Conservation (phyloP, 2,888 invertebrate species). For the Auanema freiburgensis region DNA sequence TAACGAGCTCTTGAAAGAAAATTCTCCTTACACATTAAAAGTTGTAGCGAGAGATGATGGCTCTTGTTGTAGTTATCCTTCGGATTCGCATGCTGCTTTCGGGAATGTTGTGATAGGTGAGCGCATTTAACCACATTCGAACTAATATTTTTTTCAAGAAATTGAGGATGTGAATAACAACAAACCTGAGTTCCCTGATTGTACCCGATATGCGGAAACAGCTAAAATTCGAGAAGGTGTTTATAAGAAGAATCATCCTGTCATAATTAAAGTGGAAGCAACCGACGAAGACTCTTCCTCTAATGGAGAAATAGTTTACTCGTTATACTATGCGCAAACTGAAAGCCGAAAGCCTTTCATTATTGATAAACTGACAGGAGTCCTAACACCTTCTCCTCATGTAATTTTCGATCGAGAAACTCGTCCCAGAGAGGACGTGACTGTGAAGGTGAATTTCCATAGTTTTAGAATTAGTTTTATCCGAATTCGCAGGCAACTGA, state of each 20-base stretch:
- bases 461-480: conserved; percentile 6
- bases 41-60: conserved; percentile 97
- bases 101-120: conserved; percentile 52
- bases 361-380: conserved; percentile 61
- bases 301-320: conserved; percentile 62
- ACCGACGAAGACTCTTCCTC: conserved; percentile 65
- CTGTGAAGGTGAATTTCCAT: conserved; percentile 60
- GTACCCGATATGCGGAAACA: conserved; percentile 75
- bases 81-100: conserved; percentile 36
- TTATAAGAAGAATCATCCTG: conserved; percentile 73
- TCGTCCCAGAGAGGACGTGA: conserved; percentile 60
- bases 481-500: conserved; percentile 80
- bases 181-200: conserved; percentile 72
- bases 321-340: conserved; percentile 57
- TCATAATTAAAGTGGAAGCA: conserved; percentile 71
- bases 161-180: conserved; percentile 68
- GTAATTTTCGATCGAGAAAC: conserved; percentile 63
- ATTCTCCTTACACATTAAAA: conserved; percentile 72
- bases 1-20: conserved; percentile 38
- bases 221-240: conserved; percentile 80
- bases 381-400: conserved; percentile 64
- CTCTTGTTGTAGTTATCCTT: conserved; percentile 76
- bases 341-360: conserved; percentile 54
- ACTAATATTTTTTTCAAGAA: conserved; percentile 29
- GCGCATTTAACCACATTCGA: background rate